phyloP scores from a whole-genome alignment of 1,140 invertebrate species.

The Ridgeia piscesae region DNA sequence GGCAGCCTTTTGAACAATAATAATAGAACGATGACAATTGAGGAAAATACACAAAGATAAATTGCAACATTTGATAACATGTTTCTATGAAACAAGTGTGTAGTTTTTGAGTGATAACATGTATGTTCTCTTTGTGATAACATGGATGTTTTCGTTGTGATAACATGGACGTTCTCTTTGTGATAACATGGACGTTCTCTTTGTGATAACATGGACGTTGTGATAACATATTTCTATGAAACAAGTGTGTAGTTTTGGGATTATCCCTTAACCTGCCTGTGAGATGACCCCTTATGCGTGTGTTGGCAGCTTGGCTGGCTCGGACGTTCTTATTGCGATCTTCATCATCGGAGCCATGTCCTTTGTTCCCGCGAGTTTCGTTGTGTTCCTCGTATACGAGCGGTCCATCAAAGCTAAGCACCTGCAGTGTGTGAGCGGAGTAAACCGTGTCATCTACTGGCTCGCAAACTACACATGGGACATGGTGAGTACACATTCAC shows the following conservation, averaged over 20 bases:
- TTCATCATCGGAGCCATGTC: slow-evolving; percentile 68
- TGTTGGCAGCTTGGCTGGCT: slow-evolving; percentile 57
- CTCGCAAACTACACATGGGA: slow-evolving; percentile 66
- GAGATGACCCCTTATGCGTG: background rate
- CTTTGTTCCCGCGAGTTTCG: slow-evolving; percentile 74
- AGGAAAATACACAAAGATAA: background rate
- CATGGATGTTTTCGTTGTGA: no score
- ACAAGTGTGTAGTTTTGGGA: background rate
- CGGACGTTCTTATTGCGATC: slow-evolving; percentile 62
- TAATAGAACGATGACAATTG: no score
- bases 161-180: no score
- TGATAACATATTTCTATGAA: background rate
- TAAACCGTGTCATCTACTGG: slow-evolving; percentile 61
- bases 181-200: no score
- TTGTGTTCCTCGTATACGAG: slow-evolving; percentile 73
- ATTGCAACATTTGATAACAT: background rate
- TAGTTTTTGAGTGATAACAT: no score
- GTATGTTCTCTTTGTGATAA: no score
- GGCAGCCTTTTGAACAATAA: no score
- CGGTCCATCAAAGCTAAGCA: slow-evolving; percentile 66
- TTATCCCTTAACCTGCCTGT: background rate
- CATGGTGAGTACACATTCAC: slow-evolving; percentile 61
- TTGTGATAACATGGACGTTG: no score
- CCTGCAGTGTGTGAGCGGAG: slow-evolving; percentile 75
- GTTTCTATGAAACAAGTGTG: background rate